A percentile compares a stretch with the other conserved stretches of the same genome.
Conservation (phyloP, 2,888 invertebrate genomes). For the Watsonalla cultraria region DNA sequence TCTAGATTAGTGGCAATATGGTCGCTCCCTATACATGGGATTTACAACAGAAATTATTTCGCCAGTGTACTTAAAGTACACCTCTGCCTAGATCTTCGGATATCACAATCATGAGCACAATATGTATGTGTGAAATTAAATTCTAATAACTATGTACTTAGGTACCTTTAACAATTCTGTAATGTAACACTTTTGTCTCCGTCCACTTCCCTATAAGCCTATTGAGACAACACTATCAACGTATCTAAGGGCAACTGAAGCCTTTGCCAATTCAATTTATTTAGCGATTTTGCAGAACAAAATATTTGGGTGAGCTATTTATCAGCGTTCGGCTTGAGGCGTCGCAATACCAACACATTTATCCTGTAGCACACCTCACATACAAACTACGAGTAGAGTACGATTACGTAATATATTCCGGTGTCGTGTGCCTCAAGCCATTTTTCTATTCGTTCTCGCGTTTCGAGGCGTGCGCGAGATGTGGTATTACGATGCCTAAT, state of each 20-base stretch:
- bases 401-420: constrained; percentile 71
- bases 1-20: too few species aligned
- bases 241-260: constrained; percentile 21
- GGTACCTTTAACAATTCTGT: background rate
- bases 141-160: too few species aligned
- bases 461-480: constrained; percentile 42
- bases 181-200: constrained; percentile 11
- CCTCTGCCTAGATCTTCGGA: too few species aligned
- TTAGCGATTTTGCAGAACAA: constrained; percentile 60
- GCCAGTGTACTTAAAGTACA: too few species aligned
- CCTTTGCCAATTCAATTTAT: constrained; percentile 60
- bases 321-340: constrained; percentile 54
- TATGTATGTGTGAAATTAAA: too few species aligned
- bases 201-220: constrained; percentile 28
- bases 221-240: constrained; percentile 40
- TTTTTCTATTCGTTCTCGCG: constrained; percentile 59
- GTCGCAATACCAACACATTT: constrained; percentile 63
- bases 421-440: constrained; percentile 62
- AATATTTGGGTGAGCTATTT: constrained; percentile 62
- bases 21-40: too few species aligned
- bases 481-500: constrained; percentile 43
- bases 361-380: constrained; percentile 58
- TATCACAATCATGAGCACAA: too few species aligned
- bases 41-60: too few species aligned
- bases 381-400: constrained; percentile 63